phyloP scores from a whole-genome alignment of 2,797 vertebrate species.

The Chanos chanos region DNA sequence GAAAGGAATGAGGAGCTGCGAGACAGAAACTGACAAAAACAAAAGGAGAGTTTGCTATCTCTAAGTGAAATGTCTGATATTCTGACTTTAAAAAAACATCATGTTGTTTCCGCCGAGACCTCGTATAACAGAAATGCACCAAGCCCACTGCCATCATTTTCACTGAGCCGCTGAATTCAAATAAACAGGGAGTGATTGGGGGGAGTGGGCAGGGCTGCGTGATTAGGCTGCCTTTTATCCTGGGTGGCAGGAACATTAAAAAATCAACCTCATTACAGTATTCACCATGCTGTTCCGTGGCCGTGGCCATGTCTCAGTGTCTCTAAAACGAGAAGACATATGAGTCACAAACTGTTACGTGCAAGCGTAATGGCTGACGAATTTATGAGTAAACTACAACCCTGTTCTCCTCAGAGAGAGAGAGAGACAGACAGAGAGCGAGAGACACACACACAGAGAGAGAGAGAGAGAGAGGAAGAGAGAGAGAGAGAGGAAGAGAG shows the following conservation, averaged over 20 bases:
- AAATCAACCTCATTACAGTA: constrained; percentile 45
- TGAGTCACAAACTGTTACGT: constrained; percentile 41
- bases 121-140: constrained; percentile 2
- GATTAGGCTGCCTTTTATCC: constrained; percentile 36
- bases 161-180: constrained; percentile 20
- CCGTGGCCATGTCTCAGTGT: constrained; percentile 33
- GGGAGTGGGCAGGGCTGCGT: constrained; percentile 11
- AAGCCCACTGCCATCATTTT: constrained; percentile 5
- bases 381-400: constrained; percentile 39
- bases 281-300: constrained; percentile 30
- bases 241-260: constrained; percentile 45
- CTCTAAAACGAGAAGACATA: constrained; percentile 42
- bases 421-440: background rate
- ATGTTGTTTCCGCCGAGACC: constrained; percentile 1
- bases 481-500: background rate
- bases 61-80: background rate
- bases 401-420: background rate
- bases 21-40: background rate
- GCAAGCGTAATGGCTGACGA: constrained; percentile 17
- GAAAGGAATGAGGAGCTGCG: background rate
- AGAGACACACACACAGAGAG: background rate
- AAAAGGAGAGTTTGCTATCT: background rate
- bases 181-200: constrained; percentile 35
- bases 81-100: constrained; percentile 11
- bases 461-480: background rate